Conservation (phyloP, 2,113 vertebrate species). For the Aegithalos caudatus region DNA sequence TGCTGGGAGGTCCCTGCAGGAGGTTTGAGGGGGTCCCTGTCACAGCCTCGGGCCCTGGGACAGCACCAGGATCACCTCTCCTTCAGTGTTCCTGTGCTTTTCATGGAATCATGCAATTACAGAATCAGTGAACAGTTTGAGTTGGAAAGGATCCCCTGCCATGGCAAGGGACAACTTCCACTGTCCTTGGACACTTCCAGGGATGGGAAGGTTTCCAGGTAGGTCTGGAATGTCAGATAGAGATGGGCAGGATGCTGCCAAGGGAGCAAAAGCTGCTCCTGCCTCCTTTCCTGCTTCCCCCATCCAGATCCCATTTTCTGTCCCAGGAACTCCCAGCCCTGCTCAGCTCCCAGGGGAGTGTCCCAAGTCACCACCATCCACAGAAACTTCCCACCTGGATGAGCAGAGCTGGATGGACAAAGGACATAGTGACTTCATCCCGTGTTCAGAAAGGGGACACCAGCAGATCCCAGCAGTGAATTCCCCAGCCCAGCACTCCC, state of each 20-base stretch:
- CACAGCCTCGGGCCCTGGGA: background rate
- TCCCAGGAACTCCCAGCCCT: background rate
- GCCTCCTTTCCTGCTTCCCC: background rate
- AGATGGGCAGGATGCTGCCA: background rate
- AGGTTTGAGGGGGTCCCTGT: background rate
- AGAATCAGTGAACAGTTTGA: background rate
- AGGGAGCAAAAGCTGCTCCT: background rate
- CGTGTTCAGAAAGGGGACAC: background rate
- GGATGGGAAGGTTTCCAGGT: background rate
- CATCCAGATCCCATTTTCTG: background rate
- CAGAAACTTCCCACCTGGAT: background rate
- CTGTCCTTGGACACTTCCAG: background rate
- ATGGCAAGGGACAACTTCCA: background rate
- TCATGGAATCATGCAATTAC: background rate
- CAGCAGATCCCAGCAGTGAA: background rate
- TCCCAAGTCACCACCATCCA: background rate
- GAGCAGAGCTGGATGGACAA: background rate
- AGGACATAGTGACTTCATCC: accelerated
- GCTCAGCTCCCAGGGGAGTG: background rate
- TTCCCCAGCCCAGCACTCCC: background rate
- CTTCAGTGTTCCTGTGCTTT: accelerated
- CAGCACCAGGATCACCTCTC: background rate
- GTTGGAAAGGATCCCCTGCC: background rate
- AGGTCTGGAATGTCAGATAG: background rate
- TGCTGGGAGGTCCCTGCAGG: background rate